These are phyloP conservation scores for Hartigia nigra DNA, from an alignment of 2,888 invertebrate species.

Conservation along the genomic window DNA sequence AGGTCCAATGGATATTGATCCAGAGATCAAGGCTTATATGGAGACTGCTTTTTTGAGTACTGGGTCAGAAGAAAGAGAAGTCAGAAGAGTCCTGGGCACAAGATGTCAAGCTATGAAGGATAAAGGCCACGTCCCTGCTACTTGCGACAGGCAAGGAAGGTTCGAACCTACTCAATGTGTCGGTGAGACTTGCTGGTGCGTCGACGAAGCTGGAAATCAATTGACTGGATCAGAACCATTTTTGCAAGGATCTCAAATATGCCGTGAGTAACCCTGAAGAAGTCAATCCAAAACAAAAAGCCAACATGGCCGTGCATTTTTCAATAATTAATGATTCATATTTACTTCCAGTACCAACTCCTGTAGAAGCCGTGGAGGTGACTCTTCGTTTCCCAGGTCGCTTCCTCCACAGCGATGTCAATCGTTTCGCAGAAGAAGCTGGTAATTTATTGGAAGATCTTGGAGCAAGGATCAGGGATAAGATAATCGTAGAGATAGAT, in stretches of 20 bases:
- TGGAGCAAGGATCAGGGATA: constrained; percentile 58
- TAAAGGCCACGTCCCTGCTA: constrained; percentile 66
- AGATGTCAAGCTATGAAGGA: constrained; percentile 70
- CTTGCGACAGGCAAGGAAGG: constrained; percentile 77
- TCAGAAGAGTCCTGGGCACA: constrained; percentile 66
- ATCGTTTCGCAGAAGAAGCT: constrained; percentile 53
- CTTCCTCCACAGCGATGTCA: constrained; percentile 61
- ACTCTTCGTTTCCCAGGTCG: constrained; percentile 79
- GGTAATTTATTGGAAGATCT: constrained; percentile 56
- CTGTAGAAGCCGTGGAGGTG: constrained; percentile 80
- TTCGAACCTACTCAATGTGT: constrained; percentile 83
- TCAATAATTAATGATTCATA: background rate
- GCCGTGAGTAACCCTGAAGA: constrained; percentile 64
- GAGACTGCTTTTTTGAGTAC: constrained; percentile 45
- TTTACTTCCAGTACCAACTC: constrained; percentile 72
- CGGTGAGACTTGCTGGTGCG: constrained; percentile 83
- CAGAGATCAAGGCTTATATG: constrained; percentile 56
- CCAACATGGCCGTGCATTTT: background rate
- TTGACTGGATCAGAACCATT: constrained; percentile 73
- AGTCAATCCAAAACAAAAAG: background rate
- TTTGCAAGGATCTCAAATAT: constrained; percentile 70
- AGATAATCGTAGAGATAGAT: constrained; percentile 51
- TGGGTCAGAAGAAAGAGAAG: constrained; percentile 54
- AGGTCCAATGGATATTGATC: constrained; percentile 46
- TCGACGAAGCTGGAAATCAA: constrained; percentile 85